These are phyloP conservation scores for Diabrotica balteata DNA, from an alignment of 2,888 invertebrate genomes.

Conservation along the genomic window DNA sequence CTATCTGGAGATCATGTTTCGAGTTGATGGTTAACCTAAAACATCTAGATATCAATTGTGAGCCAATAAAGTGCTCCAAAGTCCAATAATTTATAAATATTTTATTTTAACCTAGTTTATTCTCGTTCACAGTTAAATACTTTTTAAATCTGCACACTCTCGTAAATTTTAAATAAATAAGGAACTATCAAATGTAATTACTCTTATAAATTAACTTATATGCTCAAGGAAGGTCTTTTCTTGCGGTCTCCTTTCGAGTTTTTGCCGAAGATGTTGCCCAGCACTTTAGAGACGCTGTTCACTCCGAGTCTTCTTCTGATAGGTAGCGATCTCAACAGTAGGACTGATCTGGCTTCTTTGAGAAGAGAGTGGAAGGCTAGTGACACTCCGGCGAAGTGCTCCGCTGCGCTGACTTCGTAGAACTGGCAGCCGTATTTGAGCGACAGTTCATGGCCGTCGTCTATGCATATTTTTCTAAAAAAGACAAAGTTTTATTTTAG, in stretches of 20 bases:
- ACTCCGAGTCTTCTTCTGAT: conserved; percentile 78
- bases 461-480: conserved; percentile 76
- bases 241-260: conserved; percentile 79
- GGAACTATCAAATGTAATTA: conserved; percentile 37
- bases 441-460: conserved; percentile 81
- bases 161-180: conserved; percentile 43
- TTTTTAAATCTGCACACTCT: conserved; percentile 5
- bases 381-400: conserved; percentile 81
- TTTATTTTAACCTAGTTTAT: too few relatives aligned
- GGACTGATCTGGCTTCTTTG: conserved; percentile 79
- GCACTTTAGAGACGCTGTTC: conserved; percentile 79
- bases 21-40: too few relatives aligned
- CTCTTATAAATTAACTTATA: conserved; percentile 61
- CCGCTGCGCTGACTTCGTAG: conserved; percentile 85
- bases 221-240: conserved; percentile 79
- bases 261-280: conserved; percentile 82
- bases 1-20: too few relatives aligned
- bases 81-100: too few relatives aligned
- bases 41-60: too few relatives aligned
- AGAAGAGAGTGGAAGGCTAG: conserved; percentile 80
- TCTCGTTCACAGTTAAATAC: too few relatives aligned
- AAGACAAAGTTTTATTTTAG: conserved; percentile 38
- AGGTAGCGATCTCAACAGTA: conserved; percentile 71
- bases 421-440: conserved; percentile 81
- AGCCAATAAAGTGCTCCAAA: too few relatives aligned